Evolutionary conservation across 2,113 vertebrate species (phyloP).

Genomic region (Rhadina sibilatrix): DNA sequence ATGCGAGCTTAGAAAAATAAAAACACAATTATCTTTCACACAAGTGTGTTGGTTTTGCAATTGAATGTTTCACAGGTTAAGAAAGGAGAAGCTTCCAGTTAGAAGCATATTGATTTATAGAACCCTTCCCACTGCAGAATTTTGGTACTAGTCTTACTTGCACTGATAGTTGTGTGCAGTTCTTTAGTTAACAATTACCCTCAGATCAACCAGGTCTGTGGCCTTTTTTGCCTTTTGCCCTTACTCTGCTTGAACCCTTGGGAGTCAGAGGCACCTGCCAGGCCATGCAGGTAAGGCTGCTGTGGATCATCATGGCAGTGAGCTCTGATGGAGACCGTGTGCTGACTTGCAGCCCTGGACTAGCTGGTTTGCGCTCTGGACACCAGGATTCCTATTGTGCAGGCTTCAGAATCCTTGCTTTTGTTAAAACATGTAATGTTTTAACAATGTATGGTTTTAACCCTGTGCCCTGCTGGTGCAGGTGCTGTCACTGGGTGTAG

Average conservation of each 20-base stretch:
- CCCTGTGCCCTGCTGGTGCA: background rate
- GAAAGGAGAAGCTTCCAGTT: background rate
- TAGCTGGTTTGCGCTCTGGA: background rate
- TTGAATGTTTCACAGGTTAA: background rate
- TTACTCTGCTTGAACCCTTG: background rate
- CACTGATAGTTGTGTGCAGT: background rate
- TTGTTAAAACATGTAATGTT: background rate
- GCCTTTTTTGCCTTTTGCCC: background rate
- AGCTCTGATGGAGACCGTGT: fast-evolving
- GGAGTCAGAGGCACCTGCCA: background rate
- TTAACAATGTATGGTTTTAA: background rate
- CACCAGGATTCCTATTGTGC: background rate
- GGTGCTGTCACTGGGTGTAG: fast-evolving
- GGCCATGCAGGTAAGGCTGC: fast-evolving
- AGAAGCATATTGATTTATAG: background rate
- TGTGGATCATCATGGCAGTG: background rate
- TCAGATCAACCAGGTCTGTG: background rate
- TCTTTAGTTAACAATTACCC: background rate
- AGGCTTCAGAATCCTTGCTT: background rate
- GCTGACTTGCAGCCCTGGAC: background rate
- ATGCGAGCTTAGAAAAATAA: constrained; percentile 72
- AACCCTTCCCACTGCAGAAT: background rate
- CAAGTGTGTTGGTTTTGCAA: background rate
- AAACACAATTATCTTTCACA: constrained; percentile 70
- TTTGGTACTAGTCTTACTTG: background rate